phyloP scores from a whole-genome alignment of 2,113 vertebrate species.

The Trematomus loennbergii region DNA sequence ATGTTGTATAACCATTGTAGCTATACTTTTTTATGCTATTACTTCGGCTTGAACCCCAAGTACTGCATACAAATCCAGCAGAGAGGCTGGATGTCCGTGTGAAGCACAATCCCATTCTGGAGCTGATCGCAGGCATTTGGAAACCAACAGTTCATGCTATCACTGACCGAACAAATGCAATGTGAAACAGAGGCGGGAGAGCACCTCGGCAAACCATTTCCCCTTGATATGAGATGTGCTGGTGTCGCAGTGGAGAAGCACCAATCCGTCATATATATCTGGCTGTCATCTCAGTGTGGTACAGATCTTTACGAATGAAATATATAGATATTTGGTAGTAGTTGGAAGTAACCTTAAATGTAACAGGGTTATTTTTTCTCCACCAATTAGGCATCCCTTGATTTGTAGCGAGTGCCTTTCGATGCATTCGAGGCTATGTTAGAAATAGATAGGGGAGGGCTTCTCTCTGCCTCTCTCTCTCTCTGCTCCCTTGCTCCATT shows the following conservation, averaged over 20 bases:
- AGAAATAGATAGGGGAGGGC: constrained; percentile 33
- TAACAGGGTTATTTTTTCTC: background rate
- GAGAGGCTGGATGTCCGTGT: constrained; percentile 32
- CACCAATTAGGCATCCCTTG: constrained; percentile 35
- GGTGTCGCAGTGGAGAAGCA: constrained; percentile 22
- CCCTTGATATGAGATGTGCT: constrained; percentile 46
- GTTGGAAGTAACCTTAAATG: constrained; percentile 16
- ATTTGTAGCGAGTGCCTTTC: constrained; percentile 43
- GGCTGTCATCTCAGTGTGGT: background rate
- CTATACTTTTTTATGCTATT: constrained; percentile 23
- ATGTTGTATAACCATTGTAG: constrained; percentile 2
- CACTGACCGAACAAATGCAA: constrained; percentile 41
- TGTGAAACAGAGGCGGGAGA: constrained; percentile 47
- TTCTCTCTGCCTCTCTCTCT: constrained; percentile 28
- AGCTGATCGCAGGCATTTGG: constrained; percentile 48
- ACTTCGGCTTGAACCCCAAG: constrained; percentile 18
- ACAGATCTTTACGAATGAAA: background rate
- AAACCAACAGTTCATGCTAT: constrained; percentile 33
- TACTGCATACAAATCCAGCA: constrained; percentile 42
- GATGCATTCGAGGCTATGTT: constrained; percentile 44
- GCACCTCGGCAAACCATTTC: constrained; percentile 31
- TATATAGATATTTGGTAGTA: background rate
- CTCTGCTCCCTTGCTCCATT: constrained; percentile 75
- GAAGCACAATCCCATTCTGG: constrained; percentile 41
- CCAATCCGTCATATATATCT: constrained; percentile 4